Evolutionary conservation across 2,113 vertebrate genomes (phyloP).

Genomic region (Muscicapa adusta): DNA sequence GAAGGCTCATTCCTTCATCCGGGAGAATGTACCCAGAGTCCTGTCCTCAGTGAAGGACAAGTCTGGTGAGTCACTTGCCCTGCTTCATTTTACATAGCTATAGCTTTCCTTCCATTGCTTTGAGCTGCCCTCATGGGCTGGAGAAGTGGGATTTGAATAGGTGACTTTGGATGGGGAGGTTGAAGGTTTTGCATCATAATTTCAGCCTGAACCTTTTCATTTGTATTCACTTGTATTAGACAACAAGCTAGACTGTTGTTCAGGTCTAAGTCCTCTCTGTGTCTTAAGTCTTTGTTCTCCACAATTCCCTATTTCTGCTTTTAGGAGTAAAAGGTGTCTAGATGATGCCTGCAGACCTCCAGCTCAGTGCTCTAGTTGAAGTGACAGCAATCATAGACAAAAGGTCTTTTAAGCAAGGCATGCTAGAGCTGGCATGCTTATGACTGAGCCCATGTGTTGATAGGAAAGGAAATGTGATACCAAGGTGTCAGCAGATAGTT

Average conservation of each 20-base stretch:
- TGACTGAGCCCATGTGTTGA: accelerated
- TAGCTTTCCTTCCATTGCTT: not conserved
- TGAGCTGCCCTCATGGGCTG: not conserved
- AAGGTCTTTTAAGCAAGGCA: not conserved
- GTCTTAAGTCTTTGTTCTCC: not conserved
- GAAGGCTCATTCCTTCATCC: conserved; percentile 90
- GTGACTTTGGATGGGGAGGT: not conserved
- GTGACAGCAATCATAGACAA: not conserved
- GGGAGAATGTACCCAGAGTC: conserved; percentile 88
- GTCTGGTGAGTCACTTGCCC: conserved; percentile 71
- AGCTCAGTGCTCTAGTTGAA: not conserved
- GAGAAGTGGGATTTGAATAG: not conserved
- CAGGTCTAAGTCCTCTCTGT: not conserved
- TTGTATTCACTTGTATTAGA: not conserved
- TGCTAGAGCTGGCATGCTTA: not conserved
- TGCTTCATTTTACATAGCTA: not conserved
- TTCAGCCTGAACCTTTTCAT: not conserved
- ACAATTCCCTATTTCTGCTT: not conserved
- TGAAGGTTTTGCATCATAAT: not conserved
- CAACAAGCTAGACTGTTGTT: not conserved
- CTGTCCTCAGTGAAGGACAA: conserved; percentile 75
- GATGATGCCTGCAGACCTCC: not conserved
- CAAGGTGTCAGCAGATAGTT: not conserved
- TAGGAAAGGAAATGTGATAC: not conserved
- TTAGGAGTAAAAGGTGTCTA: not conserved